Conservation (phyloP, 2,797 vertebrate species). For the Gymnocypris eckloni region DNA sequence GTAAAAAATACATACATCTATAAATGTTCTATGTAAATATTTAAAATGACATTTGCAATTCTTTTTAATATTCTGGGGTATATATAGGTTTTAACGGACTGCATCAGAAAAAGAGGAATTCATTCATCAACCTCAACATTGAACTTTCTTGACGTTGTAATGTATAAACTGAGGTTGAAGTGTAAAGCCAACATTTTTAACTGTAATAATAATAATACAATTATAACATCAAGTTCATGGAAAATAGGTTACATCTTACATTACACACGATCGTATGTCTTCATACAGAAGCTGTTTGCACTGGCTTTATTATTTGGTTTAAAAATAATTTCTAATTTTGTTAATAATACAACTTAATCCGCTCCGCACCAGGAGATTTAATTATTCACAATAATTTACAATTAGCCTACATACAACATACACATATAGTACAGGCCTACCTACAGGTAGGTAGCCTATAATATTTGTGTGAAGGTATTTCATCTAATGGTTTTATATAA, state of each 20-base stretch:
- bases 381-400: not conserved
- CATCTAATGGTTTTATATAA: not conserved
- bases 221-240: not conserved
- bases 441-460: not conserved
- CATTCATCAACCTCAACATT: not conserved
- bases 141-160: not conserved
- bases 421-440: not conserved
- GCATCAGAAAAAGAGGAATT: not conserved
- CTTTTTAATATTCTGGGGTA: not conserved
- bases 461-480: not conserved
- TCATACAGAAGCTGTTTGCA: not conserved
- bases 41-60: not conserved
- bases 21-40: not conserved
- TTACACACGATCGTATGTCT: not conserved
- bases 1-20: not conserved
- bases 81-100: not conserved
- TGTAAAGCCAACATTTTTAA: not conserved
- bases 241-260: not conserved
- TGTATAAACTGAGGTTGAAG: not conserved
- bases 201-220: not conserved
- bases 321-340: not conserved
- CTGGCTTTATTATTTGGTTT: not conserved
- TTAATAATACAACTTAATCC: no score
- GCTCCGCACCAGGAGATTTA: not conserved
- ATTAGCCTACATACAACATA: not conserved